Evolutionary conservation across 2,113 vertebrate genomes (phyloP).

Genomic region (Charina bottae): DNA sequence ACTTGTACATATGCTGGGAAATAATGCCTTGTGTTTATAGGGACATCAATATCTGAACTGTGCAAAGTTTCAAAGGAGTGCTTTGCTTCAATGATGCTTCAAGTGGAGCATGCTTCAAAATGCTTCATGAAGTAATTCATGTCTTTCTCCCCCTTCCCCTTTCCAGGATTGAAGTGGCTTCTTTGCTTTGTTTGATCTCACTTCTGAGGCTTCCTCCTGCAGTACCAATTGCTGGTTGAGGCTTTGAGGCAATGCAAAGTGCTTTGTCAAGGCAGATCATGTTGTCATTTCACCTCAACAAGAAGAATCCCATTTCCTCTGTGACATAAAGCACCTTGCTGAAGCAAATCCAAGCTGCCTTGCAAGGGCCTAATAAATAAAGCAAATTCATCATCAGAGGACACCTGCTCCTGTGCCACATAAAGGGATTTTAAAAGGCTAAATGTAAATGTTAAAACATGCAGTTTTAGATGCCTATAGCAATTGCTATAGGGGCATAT

Average conservation of each 20-base stretch:
- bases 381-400: not conserved
- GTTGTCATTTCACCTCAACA: not conserved
- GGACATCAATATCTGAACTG: not conserved
- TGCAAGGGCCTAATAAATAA: not conserved
- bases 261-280: not conserved
- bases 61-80: not conserved
- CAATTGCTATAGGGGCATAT: no score
- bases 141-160: not conserved
- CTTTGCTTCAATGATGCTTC: not conserved
- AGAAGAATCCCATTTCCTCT: not conserved
- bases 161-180: not conserved
- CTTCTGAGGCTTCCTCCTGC: not conserved
- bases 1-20: not conserved
- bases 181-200: conserved; percentile 3
- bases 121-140: not conserved
- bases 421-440: not conserved
- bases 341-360: not conserved
- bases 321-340: not conserved
- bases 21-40: not conserved
- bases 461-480: not conserved
- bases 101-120: not conserved
- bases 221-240: not conserved
- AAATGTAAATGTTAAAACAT: not conserved
- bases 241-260: not conserved
- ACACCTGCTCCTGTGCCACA: not conserved